A percentile compares a stretch with the other conserved stretches of the same genome.
phyloP scores from a whole-genome alignment of 2,797 vertebrate species.

The Bovichtus diacanthus region DNA sequence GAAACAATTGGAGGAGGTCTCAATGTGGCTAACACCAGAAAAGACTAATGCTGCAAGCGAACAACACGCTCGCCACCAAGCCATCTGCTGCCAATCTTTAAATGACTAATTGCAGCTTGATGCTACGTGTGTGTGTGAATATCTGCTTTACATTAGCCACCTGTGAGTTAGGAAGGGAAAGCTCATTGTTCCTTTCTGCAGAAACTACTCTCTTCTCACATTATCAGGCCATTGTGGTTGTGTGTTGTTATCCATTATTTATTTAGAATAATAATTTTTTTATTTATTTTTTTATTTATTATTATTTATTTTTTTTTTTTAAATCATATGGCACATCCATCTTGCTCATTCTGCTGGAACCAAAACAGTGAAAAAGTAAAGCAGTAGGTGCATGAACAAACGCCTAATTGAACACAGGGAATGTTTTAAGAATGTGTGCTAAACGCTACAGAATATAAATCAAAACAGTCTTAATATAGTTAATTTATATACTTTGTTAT shows the following conservation, averaged over 20 bases:
- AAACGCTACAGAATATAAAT: not conserved
- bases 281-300: too few species aligned
- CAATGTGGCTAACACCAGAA: conserved; percentile 2
- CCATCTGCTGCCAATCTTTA: conserved; percentile 26
- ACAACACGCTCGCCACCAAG: conserved; percentile 2
- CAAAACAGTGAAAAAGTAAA: conserved; percentile 6
- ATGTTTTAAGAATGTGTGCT: not conserved
- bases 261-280: too few species aligned
- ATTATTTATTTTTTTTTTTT: not conserved
- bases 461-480: not conserved
- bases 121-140: not conserved
- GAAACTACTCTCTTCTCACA: not conserved
- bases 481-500: not conserved
- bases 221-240: not conserved
- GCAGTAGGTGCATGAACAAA: not conserved
- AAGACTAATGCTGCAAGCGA: conserved; percentile 13
- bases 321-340: not conserved
- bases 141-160: not conserved
- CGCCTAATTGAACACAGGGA: not conserved
- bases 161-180: not conserved
- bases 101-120: conserved; percentile 14
- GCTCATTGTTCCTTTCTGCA: not conserved
- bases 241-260: not conserved
- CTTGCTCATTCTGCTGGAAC: not conserved
- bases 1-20: conserved; percentile 62